Evolutionary conservation across 2,113 vertebrate species (phyloP).

Genomic region (Anguilla rostrata): DNA sequence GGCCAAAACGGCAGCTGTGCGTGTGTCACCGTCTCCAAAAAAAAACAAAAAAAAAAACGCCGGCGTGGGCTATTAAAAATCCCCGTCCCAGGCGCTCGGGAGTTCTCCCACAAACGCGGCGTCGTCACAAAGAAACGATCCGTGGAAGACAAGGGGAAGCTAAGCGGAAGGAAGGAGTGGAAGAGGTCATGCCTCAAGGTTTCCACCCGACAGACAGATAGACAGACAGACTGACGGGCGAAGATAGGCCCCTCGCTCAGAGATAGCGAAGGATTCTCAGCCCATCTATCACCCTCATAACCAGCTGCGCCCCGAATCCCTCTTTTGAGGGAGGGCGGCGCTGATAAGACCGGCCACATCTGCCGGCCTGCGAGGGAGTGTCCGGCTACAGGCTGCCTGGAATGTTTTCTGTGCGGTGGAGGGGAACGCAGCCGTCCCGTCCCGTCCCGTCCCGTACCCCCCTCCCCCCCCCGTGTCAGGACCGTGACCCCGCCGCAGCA

Average conservation of each 20-base stretch:
- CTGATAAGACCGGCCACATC: constrained; percentile 10
- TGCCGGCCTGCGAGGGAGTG: constrained; percentile 20
- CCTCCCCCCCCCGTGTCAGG: background rate
- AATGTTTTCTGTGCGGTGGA: constrained; percentile 54
- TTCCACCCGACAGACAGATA: too few relatives aligned
- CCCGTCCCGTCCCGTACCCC: constrained; percentile 21
- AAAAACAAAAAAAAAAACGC: background rate
- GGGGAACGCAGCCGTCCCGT: constrained; percentile 29
- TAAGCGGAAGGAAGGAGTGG: too few relatives aligned
- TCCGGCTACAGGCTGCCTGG: constrained; percentile 43
- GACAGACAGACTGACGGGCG: background rate
- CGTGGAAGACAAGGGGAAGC: too few relatives aligned
- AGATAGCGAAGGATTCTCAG: constrained; percentile 36
- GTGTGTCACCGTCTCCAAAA: background rate
- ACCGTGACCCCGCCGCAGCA: background rate
- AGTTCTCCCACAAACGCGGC: too few relatives aligned
- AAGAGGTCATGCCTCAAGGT: too few relatives aligned
- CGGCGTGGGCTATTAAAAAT: background rate
- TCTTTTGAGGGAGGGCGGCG: background rate
- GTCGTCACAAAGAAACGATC: too few relatives aligned
- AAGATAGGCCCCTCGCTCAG: constrained; percentile 32
- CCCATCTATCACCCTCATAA: constrained; percentile 53
- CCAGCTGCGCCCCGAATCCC: constrained; percentile 48
- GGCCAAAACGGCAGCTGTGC: background rate
- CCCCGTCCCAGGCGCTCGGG: too few relatives aligned